A percentile compares a stretch with the other conserved stretches of the same genome.
These are phyloP conservation scores for Heterochromis multidens DNA, from an alignment of 2,113 vertebrate species.

Conservation along the genomic window DNA sequence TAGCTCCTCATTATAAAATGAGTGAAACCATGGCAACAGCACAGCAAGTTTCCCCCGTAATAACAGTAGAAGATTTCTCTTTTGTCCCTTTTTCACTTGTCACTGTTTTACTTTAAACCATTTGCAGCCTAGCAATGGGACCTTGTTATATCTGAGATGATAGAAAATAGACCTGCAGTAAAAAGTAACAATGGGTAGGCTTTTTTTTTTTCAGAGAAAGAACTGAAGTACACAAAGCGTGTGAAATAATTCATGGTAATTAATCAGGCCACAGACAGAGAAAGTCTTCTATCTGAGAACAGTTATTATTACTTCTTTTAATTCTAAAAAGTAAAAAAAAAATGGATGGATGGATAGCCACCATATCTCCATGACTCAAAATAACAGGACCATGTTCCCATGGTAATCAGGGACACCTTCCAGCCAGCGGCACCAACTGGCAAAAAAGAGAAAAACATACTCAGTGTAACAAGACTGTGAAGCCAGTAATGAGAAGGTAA, in stretches of 20 bases:
- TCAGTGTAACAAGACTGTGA: no score
- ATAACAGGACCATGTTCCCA: background rate
- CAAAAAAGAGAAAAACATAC: no score
- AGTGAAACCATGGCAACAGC: background rate
- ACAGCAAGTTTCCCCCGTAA: background rate
- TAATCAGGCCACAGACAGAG: background rate
- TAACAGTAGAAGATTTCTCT: background rate
- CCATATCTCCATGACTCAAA: background rate
- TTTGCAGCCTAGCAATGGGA: background rate
- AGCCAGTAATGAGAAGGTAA: no score
- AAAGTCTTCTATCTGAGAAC: background rate
- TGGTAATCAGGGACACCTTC: no score
- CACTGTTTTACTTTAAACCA: background rate
- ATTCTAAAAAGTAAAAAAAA: background rate
- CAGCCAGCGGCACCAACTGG: no score
- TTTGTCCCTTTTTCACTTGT: background rate
- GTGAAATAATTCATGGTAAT: background rate
- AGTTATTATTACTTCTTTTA: background rate
- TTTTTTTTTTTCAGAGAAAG: background rate
- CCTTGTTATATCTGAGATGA: background rate
- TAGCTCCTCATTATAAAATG: background rate
- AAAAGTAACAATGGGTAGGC: background rate
- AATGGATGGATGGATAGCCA: background rate
- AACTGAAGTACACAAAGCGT: background rate
- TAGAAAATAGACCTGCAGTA: background rate